These are phyloP conservation scores for Desoria tigrina DNA, from an alignment of 2,888 invertebrate species.

Conservation along the genomic window DNA sequence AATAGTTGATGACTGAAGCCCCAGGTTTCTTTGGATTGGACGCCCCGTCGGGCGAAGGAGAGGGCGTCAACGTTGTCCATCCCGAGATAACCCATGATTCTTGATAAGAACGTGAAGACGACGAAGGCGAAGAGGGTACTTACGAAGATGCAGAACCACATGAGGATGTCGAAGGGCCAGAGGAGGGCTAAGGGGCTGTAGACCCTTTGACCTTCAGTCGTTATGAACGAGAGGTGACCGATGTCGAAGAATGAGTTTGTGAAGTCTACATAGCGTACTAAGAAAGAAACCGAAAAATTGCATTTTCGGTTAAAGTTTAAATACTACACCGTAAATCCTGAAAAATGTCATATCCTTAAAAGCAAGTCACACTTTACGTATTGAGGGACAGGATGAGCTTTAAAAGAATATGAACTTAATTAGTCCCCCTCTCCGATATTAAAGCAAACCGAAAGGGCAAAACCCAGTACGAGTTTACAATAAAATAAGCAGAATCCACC, in stretches of 20 bases:
- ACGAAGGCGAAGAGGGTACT: slow-evolving; percentile 24
- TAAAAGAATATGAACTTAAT: no score
- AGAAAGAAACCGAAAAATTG: no score
- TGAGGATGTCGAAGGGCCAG: slow-evolving; percentile 33
- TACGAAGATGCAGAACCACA: slow-evolving; percentile 20
- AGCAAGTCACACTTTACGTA: no score
- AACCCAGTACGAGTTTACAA: no score
- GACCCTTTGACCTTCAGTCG: slow-evolving; percentile 25
- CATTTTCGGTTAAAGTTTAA: no score
- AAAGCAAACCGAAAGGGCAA: no score
- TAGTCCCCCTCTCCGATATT: no score
- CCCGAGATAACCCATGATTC: background rate
- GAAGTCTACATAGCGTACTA: slow-evolving; percentile 31
- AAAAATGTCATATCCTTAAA: no score
- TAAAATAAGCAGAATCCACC: no score
- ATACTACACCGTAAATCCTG: no score
- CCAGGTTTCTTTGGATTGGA: slow-evolving; percentile 3
- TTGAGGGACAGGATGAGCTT: no score
- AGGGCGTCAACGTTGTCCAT: background rate
- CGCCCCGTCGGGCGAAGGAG: slow-evolving; percentile 9
- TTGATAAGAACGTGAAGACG: slow-evolving; percentile 24
- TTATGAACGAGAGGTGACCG: slow-evolving; percentile 41
- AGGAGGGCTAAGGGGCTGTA: slow-evolving; percentile 26
- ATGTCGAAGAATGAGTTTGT: slow-evolving; percentile 34
- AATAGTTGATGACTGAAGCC: slow-evolving; percentile 4